Evolutionary conservation across 2,888 invertebrate genomes (phyloP), one percentile per base, ranked within the genome.

Genomic region (Orthosia incerta): DNA sequence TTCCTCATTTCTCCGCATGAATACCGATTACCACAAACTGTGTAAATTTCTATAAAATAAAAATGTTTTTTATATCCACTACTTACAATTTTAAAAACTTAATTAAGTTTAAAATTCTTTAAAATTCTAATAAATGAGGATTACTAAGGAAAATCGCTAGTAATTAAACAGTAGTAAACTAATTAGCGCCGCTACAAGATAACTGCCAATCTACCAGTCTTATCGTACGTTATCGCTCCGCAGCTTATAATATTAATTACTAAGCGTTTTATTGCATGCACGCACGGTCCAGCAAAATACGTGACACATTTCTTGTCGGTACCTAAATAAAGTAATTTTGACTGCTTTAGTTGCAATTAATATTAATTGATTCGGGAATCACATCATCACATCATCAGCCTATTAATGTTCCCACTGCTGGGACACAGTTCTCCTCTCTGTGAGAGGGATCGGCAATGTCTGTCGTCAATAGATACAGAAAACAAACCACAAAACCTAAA

Each of bases 241-340:
- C 51, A 20, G 39, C 5, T 46, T 51, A 23, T 57, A 51, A 39
- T 39, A 39, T 39, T 39, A 39, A 78, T 78, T 78, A 70, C n/a
- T 78, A 69, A 39, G 39, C n/a, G 59, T 59, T 68, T 77, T 69
- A 78, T 13, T 45, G 56, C 50, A 71, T 51, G 45, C 73, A 59
- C 50, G 45, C 20, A 60, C 15, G 18, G 16, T 23, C 4, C n/a
- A 12, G 56, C 39, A 57, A 13, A 74, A 61, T 31, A 15, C 11
- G 9, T 23, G n/a, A 13, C 5, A 51, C 39, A 18, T 59, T 59
- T 39, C n/a, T 13, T n/a, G 31, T 15, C 3, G 0, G 18, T 31
- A 57, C 11, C 4, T 31, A 31, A 57, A 4, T n/a, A 5, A 12
- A 18, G 18, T 51, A 4, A 51, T 9, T 18, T 50, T 7, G 18